phyloP scores from a whole-genome alignment of 64 coral and sea anemone species.

The Stylophora pistillata region DNA sequence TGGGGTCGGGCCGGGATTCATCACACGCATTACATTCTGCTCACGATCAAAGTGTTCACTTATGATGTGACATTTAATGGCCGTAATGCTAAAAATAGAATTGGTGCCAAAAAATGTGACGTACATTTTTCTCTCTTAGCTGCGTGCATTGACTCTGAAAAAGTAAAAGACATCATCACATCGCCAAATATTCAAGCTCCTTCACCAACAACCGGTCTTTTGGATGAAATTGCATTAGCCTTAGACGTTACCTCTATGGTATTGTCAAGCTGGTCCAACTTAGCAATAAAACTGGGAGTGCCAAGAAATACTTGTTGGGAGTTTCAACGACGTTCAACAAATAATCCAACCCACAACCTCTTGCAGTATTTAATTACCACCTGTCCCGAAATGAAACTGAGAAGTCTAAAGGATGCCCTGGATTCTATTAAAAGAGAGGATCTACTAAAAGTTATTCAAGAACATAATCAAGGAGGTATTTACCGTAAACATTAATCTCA shows the following conservation, averaged over 20 bases:
- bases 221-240: neutral
- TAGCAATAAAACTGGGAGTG: neutral
- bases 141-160: neutral
- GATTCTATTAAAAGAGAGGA: neutral
- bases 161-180: neutral
- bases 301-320: neutral
- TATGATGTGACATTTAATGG: too few species aligned
- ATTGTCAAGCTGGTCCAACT: neutral
- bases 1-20: too few species aligned
- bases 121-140: neutral
- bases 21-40: too few species aligned
- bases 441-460: neutral
- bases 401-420: neutral
- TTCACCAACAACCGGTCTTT: neutral
- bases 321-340: conserved; percentile 9
- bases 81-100: too few species aligned
- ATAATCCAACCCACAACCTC: neutral
- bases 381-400: neutral
- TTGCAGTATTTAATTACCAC: neutral
- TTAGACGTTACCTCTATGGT: neutral
- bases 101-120: too few species aligned
- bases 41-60: neutral
- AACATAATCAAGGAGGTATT: neutral
- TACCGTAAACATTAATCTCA: too few species aligned
- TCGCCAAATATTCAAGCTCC: neutral